phyloP scores from a whole-genome alignment of 23 tunicate species.

The Phallusia fumigata region DNA sequence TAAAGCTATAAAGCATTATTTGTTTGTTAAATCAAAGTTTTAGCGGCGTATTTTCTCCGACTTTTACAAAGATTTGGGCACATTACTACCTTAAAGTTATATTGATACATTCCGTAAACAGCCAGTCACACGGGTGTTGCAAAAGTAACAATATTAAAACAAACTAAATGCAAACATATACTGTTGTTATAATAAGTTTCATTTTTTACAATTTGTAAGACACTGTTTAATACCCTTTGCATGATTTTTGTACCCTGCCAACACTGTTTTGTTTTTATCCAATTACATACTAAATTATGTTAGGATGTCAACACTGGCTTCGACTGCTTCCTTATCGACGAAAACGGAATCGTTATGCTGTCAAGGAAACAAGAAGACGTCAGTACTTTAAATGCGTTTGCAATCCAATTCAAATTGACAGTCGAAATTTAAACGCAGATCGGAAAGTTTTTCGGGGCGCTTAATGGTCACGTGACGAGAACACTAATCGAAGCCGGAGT shows the following conservation, averaged over 20 bases:
- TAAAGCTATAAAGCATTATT: neutral
- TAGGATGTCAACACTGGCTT: constrained; percentile 22
- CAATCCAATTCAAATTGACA: neutral
- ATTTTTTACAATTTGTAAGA: no score
- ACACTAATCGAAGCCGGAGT: constrained; percentile 20
- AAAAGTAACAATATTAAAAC: no score
- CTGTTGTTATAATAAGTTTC: no score
- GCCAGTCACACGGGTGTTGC: no score
- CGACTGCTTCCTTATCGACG: constrained; percentile 52
- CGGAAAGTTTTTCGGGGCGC: constrained; percentile 34
- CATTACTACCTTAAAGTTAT: no score
- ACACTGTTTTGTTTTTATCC: neutral
- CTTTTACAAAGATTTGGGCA: no score
- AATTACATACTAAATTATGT: neutral
- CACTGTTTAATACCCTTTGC: no score
- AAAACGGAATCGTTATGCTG: constrained; percentile 45
- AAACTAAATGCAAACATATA: no score
- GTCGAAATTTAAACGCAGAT: constrained; percentile 17
- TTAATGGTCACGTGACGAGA: constrained; percentile 53
- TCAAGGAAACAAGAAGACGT: constrained; percentile 38
- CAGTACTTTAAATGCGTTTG: constrained; percentile 10
- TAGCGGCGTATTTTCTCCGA: no score
- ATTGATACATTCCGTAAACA: no score
- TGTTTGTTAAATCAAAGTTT: no score
- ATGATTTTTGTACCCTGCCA: no score